Evolutionary conservation across 2,113 vertebrate species (phyloP), one percentile per base, ranked within the genome.

Genomic region (Etheostoma spectabile): DNA sequence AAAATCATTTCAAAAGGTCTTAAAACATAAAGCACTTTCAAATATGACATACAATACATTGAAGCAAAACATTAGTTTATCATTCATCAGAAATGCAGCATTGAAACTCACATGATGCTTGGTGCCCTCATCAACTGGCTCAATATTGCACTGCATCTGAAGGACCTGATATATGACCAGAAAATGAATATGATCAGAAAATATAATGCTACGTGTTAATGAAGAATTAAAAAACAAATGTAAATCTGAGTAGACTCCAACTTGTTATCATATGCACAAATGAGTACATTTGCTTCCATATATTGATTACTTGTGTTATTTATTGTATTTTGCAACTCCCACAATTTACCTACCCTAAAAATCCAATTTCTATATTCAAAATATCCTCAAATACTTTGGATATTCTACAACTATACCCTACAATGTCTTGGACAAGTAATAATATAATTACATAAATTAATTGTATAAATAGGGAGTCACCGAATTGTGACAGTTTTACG

Each of bases 81-180:
- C 16, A 21, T 15, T 57, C 19, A 67, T 67, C 4, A 55, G 1
- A 52, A 21, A 2, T 30, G n/a, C 30, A 52, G 53, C 21, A 1
- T 11, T 30, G n/a, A 63, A 73, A 91, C 97, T 52, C 92, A 99
- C 98, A 0, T 99, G 98, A 85, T 99, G 98, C 88, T 97, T 99
- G 30, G 96, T 94, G 0, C 98, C 98, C 81, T 99, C 98, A 24
- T 99, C 98, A 22, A 99, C 97, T 0, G 98, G 97, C 91, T 99
- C 98, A 0, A 99, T 99, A 92, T 99, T 99, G 88, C 98, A 99
- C 90, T 99, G 98, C 98, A 99, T 99, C 93, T 99, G 96, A 64
- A 99, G 96, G 76, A 99, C 98, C 98, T 99, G 91, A 57, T 21
- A 27, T 4, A 49, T 3, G 6, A n/a, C 18, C n/a, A n/a, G n/a